phyloP scores from a whole-genome alignment of 2,888 invertebrate species.

The Rhyacophila evoluta region DNA sequence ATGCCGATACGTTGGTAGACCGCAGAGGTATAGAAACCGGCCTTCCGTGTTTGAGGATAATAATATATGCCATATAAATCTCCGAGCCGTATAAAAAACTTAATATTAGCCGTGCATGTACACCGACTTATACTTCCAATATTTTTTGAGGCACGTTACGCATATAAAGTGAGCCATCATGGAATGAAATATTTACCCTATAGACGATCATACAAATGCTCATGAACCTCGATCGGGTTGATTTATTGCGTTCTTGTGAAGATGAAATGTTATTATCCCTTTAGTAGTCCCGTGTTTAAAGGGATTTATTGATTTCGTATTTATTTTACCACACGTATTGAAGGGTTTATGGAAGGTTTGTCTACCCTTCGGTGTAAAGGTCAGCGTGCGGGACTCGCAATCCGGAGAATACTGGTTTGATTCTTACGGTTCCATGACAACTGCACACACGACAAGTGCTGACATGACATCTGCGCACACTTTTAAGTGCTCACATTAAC shows the following conservation, averaged over 20 bases:
- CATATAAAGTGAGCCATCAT: constrained; percentile 32
- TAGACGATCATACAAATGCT: constrained; percentile 18
- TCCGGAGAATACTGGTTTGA: no score
- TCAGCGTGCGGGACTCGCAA: no score
- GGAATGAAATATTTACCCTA: constrained; percentile 32
- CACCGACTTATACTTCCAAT: constrained; percentile 22
- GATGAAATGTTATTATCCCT: constrained; percentile 29
- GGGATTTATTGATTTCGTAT: background rate
- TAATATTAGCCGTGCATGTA: constrained; percentile 25
- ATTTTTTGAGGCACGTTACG: constrained; percentile 30
- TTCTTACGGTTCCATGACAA: no score
- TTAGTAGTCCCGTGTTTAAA: constrained; percentile 14
- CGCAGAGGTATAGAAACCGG: background rate
- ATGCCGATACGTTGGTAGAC: background rate
- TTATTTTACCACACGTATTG: background rate
- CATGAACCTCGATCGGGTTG: background rate
- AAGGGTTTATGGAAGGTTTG: no score
- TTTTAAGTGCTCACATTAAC: no score
- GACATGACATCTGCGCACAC: no score
- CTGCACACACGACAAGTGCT: no score
- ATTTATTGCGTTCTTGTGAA: constrained; percentile 15
- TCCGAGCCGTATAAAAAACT: background rate
- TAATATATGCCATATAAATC: constrained; percentile 13
- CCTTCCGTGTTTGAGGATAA: background rate
- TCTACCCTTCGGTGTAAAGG: no score